These are phyloP conservation scores for Anniella stebbinsi DNA, from an alignment of 2,797 vertebrate species.

Conservation along the genomic window DNA sequence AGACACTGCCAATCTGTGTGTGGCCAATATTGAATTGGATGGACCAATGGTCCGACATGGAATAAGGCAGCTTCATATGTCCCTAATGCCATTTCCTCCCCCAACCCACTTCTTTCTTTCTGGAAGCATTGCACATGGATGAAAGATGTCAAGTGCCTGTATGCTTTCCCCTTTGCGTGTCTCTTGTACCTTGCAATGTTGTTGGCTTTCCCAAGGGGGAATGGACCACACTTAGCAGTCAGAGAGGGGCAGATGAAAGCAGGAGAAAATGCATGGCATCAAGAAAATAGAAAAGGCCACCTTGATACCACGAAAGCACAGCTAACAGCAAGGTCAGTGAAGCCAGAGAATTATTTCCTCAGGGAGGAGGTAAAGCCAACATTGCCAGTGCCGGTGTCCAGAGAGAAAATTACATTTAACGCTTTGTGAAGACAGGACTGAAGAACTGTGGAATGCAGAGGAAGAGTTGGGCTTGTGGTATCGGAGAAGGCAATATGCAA, in stretches of 20 bases:
- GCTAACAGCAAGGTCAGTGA: slow-evolving; percentile 9
- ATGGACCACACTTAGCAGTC: accelerated
- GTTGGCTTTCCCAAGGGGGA: not conserved
- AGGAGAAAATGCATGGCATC: not conserved
- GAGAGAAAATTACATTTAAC: slow-evolving; percentile 36
- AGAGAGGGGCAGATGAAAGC: not conserved
- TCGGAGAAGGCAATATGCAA: not conserved
- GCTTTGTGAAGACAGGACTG: not conserved
- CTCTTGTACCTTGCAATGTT: not conserved
- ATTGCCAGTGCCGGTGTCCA: not conserved
- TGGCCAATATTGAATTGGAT: not conserved
- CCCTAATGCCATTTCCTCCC: too few species aligned
- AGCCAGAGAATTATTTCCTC: not conserved
- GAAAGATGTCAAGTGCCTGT: not conserved
- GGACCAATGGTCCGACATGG: not conserved
- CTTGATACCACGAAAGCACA: slow-evolving; percentile 24
- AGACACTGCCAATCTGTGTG: not conserved
- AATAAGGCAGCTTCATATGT: too few species aligned
- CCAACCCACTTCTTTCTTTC: not conserved
- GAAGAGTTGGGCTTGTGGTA: too few species aligned
- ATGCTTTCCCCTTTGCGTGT: not conserved
- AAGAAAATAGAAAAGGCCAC: slow-evolving; percentile 12
- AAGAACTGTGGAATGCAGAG: not conserved
- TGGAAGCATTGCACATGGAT: not conserved
- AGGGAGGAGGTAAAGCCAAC: not conserved